phyloP scores from a whole-genome alignment of 1,140 invertebrate species.

The Gryon sp. region DNA sequence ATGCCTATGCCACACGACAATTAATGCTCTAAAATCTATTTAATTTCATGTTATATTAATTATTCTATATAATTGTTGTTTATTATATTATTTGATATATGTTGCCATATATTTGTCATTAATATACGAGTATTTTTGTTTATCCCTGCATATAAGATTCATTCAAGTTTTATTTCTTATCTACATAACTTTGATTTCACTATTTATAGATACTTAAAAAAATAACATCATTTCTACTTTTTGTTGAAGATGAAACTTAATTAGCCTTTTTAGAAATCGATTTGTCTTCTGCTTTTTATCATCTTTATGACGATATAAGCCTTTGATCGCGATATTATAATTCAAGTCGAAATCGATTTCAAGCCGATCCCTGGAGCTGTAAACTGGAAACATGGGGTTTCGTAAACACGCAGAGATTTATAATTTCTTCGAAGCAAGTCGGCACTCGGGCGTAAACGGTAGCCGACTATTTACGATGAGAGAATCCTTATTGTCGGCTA shows the following conservation, averaged over 20 bases:
- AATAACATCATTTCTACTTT: not conserved
- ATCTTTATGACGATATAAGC: conserved; percentile 19
- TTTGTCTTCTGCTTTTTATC: conserved; percentile 45
- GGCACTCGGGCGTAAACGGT: conserved; percentile 59
- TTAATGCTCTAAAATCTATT: no score
- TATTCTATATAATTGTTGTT: no score
- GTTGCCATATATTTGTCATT: no score
- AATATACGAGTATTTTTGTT: no score
- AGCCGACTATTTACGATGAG: conserved; percentile 63
- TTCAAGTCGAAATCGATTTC: conserved; percentile 50
- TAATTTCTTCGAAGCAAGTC: conserved; percentile 57
- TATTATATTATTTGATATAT: no score
- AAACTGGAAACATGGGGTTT: conserved; percentile 45
- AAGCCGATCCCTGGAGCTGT: conserved; percentile 10
- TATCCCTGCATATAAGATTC: no score
- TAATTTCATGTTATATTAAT: no score
- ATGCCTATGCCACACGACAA: no score
- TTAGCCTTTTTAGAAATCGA: conserved; percentile 24
- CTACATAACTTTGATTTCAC: no score
- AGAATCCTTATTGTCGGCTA: conserved; percentile 66
- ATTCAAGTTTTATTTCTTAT: no score
- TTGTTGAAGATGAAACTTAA: not conserved
- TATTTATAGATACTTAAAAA: not conserved
- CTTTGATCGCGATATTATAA: conserved; percentile 35
- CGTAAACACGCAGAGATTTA: conserved; percentile 47